Percentiles rank a stretch among this genome's conserved stretches.
These are phyloP conservation scores for Aphidoletes aphidimyza DNA, from an alignment of 2,888 invertebrate genomes.

Conservation along the genomic window DNA sequence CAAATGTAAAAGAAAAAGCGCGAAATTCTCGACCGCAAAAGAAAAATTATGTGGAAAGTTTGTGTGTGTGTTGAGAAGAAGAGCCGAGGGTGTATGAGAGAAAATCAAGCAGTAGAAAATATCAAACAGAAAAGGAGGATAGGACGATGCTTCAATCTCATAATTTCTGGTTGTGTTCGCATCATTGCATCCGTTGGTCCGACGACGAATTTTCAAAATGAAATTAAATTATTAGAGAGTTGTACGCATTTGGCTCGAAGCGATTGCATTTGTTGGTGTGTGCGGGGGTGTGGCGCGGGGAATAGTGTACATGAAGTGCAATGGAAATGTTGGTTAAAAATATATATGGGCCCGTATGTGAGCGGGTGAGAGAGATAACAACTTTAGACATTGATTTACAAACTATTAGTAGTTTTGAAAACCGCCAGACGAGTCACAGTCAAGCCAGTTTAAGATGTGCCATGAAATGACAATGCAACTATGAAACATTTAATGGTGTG, in stretches of 20 bases:
- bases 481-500: not conserved
- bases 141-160: not conserved
- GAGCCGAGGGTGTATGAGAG: not conserved
- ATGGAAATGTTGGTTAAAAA: constrained; percentile 9
- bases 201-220: constrained; percentile 1
- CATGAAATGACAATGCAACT: not conserved
- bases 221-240: constrained; percentile 34
- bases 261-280: not conserved
- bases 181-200: constrained; percentile 27
- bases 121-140: not conserved
- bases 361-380: constrained; percentile 27
- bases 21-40: not conserved
- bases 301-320: constrained; percentile 22
- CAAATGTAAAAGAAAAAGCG: not conserved
- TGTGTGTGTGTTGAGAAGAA: no score
- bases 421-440: not conserved
- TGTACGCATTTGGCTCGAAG: not conserved
- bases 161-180: not conserved
- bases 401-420: constrained; percentile 28
- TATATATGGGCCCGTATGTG: not conserved
- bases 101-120: not conserved
- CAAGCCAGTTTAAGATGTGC: not conserved
- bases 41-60: constrained; percentile 50
- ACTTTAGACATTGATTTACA: constrained; percentile 54
- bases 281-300: no score